Base-by-base conservation (phyloP, 2,888 invertebrate species). In the Chymomyza procnemis region DNA sequence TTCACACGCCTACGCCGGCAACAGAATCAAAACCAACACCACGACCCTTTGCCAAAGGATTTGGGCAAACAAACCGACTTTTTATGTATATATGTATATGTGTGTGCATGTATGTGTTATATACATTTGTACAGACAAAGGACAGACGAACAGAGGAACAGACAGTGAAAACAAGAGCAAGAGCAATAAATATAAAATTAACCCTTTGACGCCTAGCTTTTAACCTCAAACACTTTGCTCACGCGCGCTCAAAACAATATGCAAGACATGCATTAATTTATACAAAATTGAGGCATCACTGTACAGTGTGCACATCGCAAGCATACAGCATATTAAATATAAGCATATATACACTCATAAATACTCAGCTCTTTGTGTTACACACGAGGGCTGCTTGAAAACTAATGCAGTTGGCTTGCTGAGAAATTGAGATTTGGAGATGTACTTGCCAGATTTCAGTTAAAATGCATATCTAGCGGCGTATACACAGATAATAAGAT, bases 101-200 rank as follows among this genome's bases (percentile, higher is more conserved):
- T 26, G 26, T 22, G 3, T 26, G 26, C 14, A 56, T 58, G 34
- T 18, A 58, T 34, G 14, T 16, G 16, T 41, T 34, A 22, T 16
- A n/a, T 41, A 57, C 34, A 12, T 41, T 41, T 34, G 55, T 55
- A 26, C 21, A 55, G 26, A 26, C 16, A 19, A n/a, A n/a, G n/a
- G n/a, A n/a, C n/a, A n/a, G n/a, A 18, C 57, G 18, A 18, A 18
- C 18, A 57, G 19, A 12, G 34, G 12, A 50, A 18, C 57, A 34
- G 34, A 18, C 18, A 57, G 19, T 41, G 34, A 41, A 50, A 50
- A 50, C 21, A 21, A 14, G n/a, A n/a, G 54, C 54, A 54, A 54
- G 21, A 59, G 85, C 80, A 85, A 84, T 87, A 84, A 87, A 84
- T 84, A 87, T 84, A 85, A 87, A 87, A 83, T 87, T 87, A 84